Evolutionary conservation across 2,888 invertebrate species (phyloP).

Genomic region (Idaea dimidiata): DNA sequence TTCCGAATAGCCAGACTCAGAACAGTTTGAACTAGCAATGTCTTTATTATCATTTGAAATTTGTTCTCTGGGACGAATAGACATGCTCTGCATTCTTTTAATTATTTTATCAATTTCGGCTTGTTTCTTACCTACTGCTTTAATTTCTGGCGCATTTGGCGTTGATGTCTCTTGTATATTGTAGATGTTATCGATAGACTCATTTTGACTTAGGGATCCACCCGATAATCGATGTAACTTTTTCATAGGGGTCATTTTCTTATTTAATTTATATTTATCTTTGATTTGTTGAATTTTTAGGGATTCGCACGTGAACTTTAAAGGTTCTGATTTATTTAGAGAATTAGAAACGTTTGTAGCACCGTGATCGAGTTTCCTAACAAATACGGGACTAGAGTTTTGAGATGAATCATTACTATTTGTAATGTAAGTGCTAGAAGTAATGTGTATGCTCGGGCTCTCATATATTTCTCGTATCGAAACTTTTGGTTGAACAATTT

Average conservation of each 20-base stretch:
- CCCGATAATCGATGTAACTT: neutral
- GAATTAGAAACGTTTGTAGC: slow-evolving; percentile 6
- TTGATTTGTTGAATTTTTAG: slow-evolving; percentile 17
- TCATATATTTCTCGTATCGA: slow-evolving; percentile 29
- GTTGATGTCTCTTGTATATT: slow-evolving; percentile 50
- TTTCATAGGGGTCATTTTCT: neutral
- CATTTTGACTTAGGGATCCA: neutral
- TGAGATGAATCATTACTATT: slow-evolving; percentile 21
- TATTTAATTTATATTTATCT: slow-evolving; percentile 8
- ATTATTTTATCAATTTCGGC: slow-evolving; percentile 30
- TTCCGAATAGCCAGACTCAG: slow-evolving; percentile 58
- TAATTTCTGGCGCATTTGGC: slow-evolving; percentile 35
- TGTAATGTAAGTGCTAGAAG: slow-evolving; percentile 25
- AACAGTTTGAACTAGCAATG: slow-evolving; percentile 47
- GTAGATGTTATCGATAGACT: slow-evolving; percentile 29
- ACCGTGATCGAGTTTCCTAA: neutral
- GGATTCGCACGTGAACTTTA: slow-evolving; percentile 17
- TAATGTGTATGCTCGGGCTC: slow-evolving; percentile 27
- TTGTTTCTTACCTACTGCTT: slow-evolving; percentile 21
- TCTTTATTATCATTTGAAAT: slow-evolving; percentile 39
- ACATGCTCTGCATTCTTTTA: slow-evolving; percentile 35
- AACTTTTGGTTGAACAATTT: slow-evolving; percentile 27
- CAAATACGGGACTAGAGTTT: slow-evolving; percentile 6
- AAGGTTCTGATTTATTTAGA: slow-evolving; percentile 10
- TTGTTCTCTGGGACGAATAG: slow-evolving; percentile 34